These are phyloP conservation scores for Gonioctena quinquepunctata DNA, from an alignment of 1,140 invertebrate genomes.

Conservation along the genomic window DNA sequence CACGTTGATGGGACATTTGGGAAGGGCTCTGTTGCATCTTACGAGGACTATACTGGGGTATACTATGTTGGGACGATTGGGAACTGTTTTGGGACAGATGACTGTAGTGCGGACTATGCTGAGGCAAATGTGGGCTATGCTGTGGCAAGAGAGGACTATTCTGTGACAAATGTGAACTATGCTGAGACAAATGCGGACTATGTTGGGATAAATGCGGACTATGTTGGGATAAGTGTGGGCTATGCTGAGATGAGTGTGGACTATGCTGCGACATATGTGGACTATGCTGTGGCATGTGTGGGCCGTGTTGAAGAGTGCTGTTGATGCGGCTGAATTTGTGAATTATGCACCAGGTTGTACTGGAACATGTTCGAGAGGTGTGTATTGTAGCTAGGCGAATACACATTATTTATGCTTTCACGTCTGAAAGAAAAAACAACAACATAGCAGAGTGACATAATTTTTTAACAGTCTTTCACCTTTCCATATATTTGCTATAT, in stretches of 20 bases:
- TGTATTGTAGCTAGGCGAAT: constrained; percentile 11
- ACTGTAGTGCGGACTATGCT: background rate
- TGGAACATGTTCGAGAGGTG: constrained; percentile 8
- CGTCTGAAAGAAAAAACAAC: constrained; percentile 11
- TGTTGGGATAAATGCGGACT: constrained; percentile 23
- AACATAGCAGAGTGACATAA: background rate
- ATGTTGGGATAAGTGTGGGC: constrained; percentile 22
- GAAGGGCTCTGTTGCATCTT: constrained; percentile 20
- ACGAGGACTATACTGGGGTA: background rate
- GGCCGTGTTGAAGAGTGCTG: constrained; percentile 17
- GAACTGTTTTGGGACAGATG: constrained; percentile 13
- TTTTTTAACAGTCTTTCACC: constrained; percentile 22
- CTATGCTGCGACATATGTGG: background rate
- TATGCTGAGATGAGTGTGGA: constrained; percentile 8
- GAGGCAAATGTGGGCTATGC: constrained; percentile 25
- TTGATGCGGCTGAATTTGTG: constrained; percentile 17
- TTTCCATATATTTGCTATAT: constrained; percentile 46
- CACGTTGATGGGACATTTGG: constrained; percentile 22
- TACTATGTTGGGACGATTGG: constrained; percentile 18
- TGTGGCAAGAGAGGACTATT: constrained; percentile 25
- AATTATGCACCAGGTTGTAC: constrained; percentile 5
- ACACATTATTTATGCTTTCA: constrained; percentile 19
- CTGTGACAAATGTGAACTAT: constrained; percentile 26
- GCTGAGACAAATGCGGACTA: constrained; percentile 13
- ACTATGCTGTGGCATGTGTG: constrained; percentile 28